phyloP scores from a whole-genome alignment of 2,113 vertebrate species.

The Leucopsar rothschildi region DNA sequence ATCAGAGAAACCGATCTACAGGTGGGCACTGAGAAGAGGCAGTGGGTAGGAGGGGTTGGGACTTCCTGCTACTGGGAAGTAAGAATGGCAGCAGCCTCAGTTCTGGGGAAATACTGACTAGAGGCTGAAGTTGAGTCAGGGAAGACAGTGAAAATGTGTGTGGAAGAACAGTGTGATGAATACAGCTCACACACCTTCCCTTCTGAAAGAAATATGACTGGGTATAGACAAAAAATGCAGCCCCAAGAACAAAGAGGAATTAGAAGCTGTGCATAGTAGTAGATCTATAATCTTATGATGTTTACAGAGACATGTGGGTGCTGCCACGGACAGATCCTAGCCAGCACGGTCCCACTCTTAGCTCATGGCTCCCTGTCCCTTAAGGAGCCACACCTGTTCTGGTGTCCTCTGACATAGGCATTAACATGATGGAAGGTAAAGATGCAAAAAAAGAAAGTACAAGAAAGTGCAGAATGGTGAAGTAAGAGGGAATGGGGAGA shows the following conservation, averaged over 20 bases:
- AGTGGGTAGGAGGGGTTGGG: not conserved
- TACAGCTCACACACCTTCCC: not conserved
- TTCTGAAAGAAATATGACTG: not conserved
- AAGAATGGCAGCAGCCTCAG: not conserved
- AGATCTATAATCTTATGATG: not conserved
- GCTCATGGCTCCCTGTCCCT: not conserved
- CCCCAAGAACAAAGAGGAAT: not conserved
- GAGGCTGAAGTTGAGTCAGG: not conserved
- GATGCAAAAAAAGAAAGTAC: not conserved
- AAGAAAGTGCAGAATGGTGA: not conserved
- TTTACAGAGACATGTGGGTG: not conserved
- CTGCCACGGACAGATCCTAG: not conserved
- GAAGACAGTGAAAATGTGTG: not conserved
- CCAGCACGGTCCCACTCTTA: not conserved
- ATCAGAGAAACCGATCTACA: not conserved
- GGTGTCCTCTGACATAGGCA: not conserved
- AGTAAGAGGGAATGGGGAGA: not conserved
- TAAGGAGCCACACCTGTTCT: not conserved
- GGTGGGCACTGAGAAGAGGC: not conserved
- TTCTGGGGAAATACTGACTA: not conserved
- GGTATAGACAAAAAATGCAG: not conserved
- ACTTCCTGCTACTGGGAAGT: not conserved
- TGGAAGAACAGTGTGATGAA: not conserved
- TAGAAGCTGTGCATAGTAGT: not conserved
- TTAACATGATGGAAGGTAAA: not conserved